Evolutionary conservation across 2,888 invertebrate species (phyloP).

Genomic region (Sympetrum striolatum): DNA sequence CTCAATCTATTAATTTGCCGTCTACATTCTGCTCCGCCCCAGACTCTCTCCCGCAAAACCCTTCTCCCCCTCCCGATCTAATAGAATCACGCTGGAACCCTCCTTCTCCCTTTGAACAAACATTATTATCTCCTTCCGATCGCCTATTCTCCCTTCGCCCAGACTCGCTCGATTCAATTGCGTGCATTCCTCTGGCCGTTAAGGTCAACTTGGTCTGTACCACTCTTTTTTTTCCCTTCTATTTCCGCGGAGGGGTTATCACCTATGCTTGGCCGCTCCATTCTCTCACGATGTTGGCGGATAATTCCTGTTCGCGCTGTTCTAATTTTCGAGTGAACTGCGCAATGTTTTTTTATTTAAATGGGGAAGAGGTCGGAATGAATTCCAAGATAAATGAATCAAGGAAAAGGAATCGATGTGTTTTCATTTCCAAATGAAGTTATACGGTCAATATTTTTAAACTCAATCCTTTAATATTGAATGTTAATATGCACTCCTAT

Average conservation of each 20-base stretch:
- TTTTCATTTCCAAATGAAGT: no score
- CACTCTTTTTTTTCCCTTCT: not conserved
- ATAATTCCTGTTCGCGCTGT: no score
- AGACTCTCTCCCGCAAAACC: not conserved
- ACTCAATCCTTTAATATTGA: no score
- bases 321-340: no score
- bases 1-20: not conserved
- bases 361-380: no score
- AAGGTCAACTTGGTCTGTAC: not conserved
- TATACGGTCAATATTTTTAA: no score
- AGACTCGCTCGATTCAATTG: not conserved
- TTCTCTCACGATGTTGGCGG: no score
- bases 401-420: no score
- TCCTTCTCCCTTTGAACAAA: not conserved
- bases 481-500: no score
- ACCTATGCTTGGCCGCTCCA: no score
- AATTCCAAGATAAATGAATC: no score
- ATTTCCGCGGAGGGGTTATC: not conserved
- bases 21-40: not conserved
- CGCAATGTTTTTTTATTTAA: no score
- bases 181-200: not conserved
- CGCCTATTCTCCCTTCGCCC: not conserved
- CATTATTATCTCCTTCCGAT: not conserved
- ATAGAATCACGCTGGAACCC: conserved; percentile 11
- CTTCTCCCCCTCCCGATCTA: not conserved